Evolutionary conservation across 1,140 invertebrate genomes (phyloP).

Genomic region (Cydia fagiglandana): DNA sequence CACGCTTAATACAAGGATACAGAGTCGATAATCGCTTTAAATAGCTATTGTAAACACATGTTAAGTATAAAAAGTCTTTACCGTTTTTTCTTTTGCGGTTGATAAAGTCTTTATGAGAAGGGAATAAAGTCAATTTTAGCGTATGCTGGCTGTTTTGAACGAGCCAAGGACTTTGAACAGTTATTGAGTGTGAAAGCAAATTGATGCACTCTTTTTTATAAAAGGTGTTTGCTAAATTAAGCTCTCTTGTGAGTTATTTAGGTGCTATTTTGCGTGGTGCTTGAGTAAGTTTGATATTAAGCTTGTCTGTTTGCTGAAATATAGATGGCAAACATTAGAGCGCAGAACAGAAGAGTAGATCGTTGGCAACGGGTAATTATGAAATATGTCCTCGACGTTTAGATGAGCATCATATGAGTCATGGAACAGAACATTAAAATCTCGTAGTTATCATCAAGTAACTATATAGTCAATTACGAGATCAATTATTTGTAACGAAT

Average conservation of each 20-base stretch:
- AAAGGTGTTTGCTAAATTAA: not conserved
- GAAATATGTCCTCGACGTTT: too few relatives aligned
- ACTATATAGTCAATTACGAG: too few relatives aligned
- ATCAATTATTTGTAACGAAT: too few relatives aligned
- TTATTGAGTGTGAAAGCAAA: conserved; percentile 25
- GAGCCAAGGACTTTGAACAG: not conserved
- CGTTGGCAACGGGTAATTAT: too few relatives aligned
- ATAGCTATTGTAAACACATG: too few relatives aligned
- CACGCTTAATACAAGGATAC: not conserved
- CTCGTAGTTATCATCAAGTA: too few relatives aligned
- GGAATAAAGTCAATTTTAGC: not conserved
- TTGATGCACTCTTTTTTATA: conserved; percentile 29
- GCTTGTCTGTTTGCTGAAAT: not conserved
- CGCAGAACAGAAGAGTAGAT: too few relatives aligned
- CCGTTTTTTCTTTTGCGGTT: not conserved
- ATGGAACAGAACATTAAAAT: too few relatives aligned
- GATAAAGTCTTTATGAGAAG: not conserved
- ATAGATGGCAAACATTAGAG: not conserved
- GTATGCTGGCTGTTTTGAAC: not conserved
- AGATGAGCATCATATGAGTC: too few relatives aligned
- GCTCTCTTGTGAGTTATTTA: not conserved
- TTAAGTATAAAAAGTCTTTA: not conserved
- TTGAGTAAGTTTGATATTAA: not conserved
- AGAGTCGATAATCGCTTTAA: not conserved
- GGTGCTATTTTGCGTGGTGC: not conserved